phyloP scores from a whole-genome alignment of 2,888 invertebrate species.

The Onthophagus sagittarius region DNA sequence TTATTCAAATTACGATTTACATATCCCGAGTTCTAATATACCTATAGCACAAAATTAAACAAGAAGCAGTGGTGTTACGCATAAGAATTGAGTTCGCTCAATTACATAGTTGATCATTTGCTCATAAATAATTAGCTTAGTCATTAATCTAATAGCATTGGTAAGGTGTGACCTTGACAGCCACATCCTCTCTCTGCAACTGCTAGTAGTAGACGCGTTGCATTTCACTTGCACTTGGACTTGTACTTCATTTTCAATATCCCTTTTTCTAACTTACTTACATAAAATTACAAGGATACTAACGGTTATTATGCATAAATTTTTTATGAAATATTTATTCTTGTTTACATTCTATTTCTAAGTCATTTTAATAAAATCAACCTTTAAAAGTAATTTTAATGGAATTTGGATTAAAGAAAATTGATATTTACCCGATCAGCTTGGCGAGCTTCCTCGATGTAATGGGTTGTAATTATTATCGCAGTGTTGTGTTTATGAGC shows the following conservation, averaged over 20 bases:
- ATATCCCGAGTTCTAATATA: too few relatives aligned
- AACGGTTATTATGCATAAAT: not conserved
- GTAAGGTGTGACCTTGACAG: not conserved
- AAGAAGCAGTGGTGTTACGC: not conserved
- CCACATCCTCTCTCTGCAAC: not conserved
- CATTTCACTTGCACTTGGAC: not conserved
- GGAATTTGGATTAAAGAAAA: too few relatives aligned
- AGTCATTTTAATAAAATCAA: not conserved
- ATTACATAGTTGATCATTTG: not conserved
- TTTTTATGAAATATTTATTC: not conserved
- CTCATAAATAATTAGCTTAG: not conserved
- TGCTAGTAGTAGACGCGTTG: not conserved
- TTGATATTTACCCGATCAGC: conserved; percentile 68
- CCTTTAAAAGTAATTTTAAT: too few relatives aligned
- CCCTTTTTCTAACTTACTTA: not conserved
- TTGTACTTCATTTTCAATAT: not conserved
- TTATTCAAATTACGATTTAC: too few relatives aligned
- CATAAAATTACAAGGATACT: not conserved
- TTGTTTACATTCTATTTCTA: not conserved
- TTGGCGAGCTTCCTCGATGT: conserved; percentile 87
- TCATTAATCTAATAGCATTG: not conserved
- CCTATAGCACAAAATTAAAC: too few relatives aligned
- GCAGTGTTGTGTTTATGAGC: conserved; percentile 68
- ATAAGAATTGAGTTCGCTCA: not conserved
- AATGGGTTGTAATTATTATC: conserved; percentile 91